Conservation (phyloP, 2,113 vertebrate species). For the Catharus minimus region DNA sequence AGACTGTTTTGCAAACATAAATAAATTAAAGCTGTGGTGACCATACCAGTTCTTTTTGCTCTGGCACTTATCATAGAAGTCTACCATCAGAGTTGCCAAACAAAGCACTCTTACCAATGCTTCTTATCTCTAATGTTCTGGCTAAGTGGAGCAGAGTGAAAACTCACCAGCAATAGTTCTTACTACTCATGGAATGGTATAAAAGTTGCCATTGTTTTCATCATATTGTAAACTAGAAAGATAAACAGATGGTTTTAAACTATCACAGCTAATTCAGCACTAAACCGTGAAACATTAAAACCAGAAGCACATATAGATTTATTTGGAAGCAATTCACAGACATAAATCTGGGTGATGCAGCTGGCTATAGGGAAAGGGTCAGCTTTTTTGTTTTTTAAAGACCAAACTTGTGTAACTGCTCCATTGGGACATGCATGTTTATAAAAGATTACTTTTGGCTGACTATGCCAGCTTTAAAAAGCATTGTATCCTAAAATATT, state of each 20-base stretch:
- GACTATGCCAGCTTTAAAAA: background rate
- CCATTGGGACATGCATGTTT: background rate
- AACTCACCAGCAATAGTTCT: background rate
- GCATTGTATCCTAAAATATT: slow-evolving; percentile 4
- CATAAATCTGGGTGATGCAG: background rate
- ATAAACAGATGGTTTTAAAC: background rate
- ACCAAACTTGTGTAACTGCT: background rate
- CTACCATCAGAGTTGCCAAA: background rate
- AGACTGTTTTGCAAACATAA: background rate
- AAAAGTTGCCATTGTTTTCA: background rate
- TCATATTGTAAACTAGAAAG: background rate
- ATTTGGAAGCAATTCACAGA: background rate
- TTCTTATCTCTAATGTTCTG: background rate
- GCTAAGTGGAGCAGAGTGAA: background rate
- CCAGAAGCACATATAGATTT: background rate
- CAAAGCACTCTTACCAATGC: background rate
- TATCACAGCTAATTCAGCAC: background rate
- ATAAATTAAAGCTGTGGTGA: background rate
- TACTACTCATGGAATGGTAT: background rate
- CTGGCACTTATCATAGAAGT: background rate
- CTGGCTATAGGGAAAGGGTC: background rate
- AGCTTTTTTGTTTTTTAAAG: background rate
- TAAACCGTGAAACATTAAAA: background rate
- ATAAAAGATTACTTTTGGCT: background rate
- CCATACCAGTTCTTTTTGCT: background rate